phyloP scores from a whole-genome alignment of 2,888 invertebrate genomes.

The Diarsia mendica region DNA sequence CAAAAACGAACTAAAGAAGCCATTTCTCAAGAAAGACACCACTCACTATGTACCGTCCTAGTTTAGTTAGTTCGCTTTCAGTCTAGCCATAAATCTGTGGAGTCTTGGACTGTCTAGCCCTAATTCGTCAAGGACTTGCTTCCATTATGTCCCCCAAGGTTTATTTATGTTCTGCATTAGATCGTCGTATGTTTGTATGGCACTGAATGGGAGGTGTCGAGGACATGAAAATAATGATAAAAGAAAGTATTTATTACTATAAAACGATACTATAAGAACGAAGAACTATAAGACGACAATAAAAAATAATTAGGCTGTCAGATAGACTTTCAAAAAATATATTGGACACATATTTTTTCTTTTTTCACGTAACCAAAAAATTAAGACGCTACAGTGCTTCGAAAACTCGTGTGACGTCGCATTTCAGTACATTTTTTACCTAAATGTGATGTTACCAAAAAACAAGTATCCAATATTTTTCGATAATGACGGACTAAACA shows the following conservation, averaged over 20 bases:
- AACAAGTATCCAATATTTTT: too few species aligned
- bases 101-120: conserved; percentile 27
- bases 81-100: conserved; percentile 49
- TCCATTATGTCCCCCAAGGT: conserved; percentile 30
- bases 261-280: too few species aligned
- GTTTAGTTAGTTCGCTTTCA: conserved; percentile 38
- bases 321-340: too few species aligned
- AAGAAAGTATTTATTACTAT: background rate
- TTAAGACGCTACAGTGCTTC: too few species aligned
- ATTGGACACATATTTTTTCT: too few species aligned
- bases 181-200: conserved; percentile 20
- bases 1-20: background rate
- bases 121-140: conserved; percentile 53
- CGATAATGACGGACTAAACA: too few species aligned
- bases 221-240: background rate
- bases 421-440: too few species aligned
- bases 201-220: background rate
- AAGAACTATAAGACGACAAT: background rate
- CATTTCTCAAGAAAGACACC: background rate
- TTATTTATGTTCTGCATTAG: conserved; percentile 47
- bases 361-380: too few species aligned
- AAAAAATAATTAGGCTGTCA: too few species aligned
- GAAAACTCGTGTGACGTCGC: too few species aligned
- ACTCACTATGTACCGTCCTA: conserved; percentile 21
- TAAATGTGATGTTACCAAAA: too few species aligned